Percentiles rank a stretch among this genome's conserved stretches.
Conservation (phyloP, 2,797 vertebrate species). For the Aselliscus stoliczkanus region DNA sequence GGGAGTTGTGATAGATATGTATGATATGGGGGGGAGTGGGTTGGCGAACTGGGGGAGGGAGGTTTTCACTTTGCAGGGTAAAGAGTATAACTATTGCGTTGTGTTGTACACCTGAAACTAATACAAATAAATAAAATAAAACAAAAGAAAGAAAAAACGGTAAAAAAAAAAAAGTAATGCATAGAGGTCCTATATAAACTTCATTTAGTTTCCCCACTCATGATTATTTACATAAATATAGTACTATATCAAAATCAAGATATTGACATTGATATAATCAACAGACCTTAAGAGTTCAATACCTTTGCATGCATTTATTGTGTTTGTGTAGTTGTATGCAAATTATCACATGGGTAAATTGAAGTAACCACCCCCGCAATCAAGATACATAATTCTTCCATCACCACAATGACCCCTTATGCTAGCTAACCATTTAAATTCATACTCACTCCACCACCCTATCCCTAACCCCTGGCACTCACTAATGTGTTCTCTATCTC, state of each 20-base stretch:
- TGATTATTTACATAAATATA: not conserved
- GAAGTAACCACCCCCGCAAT: not conserved
- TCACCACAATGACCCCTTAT: not conserved
- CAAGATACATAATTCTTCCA: not conserved
- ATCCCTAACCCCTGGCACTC: too few relatives aligned
- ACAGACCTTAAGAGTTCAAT: not conserved
- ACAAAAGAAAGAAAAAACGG: too few relatives aligned
- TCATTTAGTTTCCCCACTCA: not conserved
- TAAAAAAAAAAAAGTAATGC: too few relatives aligned
- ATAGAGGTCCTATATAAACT: not conserved
- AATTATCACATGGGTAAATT: not conserved
- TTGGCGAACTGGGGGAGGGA: too few relatives aligned
- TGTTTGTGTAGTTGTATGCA: not conserved
- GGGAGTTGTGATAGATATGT: too few relatives aligned
- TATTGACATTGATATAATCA: not conserved
- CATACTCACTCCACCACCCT: not conserved
- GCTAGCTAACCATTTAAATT: not conserved
- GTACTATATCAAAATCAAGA: not conserved
- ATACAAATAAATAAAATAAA: too few relatives aligned
- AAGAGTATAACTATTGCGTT: too few relatives aligned
- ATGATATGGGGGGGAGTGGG: too few relatives aligned
- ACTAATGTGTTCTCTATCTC: too few relatives aligned
- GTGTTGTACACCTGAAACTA: too few relatives aligned
- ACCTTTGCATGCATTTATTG: not conserved
- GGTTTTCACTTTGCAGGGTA: too few relatives aligned